Evolutionary conservation across 2,888 invertebrate genomes (phyloP).

Genomic region (Agrotis ipsilon): DNA sequence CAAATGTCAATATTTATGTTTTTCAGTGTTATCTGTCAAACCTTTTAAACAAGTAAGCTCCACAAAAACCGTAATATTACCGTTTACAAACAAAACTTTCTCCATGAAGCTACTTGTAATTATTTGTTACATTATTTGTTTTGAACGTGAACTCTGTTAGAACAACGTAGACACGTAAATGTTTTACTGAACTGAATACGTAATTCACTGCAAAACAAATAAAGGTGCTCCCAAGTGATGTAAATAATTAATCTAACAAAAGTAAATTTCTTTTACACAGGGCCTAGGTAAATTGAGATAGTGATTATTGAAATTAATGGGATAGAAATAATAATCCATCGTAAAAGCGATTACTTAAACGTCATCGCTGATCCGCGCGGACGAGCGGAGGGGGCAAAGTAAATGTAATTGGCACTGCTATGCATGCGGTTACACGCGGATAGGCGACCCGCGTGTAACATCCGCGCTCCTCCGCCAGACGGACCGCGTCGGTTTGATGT

Average conservation of each 20-base stretch:
- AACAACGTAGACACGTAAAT: conserved; percentile 14
- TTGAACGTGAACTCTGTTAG: background rate
- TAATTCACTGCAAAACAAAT: conserved; percentile 28
- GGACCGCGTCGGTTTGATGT: too few relatives aligned
- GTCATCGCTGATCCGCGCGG: too few relatives aligned
- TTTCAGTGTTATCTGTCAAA: background rate
- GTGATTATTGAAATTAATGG: too few relatives aligned
- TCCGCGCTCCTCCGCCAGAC: too few relatives aligned
- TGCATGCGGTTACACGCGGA: too few relatives aligned
- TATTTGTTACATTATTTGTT: conserved; percentile 14
- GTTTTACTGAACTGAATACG: conserved; percentile 36
- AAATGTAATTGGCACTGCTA: too few relatives aligned
- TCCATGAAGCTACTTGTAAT: background rate
- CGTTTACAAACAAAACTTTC: conserved; percentile 6
- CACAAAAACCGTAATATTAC: background rate
- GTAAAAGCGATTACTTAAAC: too few relatives aligned
- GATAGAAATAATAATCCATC: too few relatives aligned
- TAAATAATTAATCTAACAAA: background rate
- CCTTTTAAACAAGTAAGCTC: conserved; percentile 8
- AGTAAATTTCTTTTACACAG: background rate
- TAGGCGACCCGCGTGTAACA: too few relatives aligned
- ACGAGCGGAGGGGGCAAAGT: too few relatives aligned
- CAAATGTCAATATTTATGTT: background rate
- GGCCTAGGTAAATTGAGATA: too few relatives aligned
- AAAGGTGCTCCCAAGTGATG: conserved; percentile 6